Percentiles rank a stretch among this genome's conserved stretches.
phyloP scores from a whole-genome alignment of 2,113 vertebrate genomes.

The Tachuris rubrigastra region DNA sequence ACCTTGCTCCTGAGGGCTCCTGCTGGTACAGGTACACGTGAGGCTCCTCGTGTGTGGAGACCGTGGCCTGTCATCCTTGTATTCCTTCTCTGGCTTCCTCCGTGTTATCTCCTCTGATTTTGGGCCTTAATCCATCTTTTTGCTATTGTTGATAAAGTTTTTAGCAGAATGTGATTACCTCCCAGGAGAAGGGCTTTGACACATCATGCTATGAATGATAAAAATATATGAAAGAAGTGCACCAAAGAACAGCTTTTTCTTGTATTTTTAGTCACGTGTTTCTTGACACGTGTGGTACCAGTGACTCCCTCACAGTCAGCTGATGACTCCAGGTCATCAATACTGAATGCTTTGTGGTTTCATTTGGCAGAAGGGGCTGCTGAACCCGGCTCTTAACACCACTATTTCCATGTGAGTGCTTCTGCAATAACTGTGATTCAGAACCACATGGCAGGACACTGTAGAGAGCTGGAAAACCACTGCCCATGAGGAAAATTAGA shows the following conservation, averaged over 20 bases:
- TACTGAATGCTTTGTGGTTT: neutral
- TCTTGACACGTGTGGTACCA: neutral
- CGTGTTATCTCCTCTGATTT: neutral
- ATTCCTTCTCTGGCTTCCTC: neutral
- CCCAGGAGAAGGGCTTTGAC: neutral
- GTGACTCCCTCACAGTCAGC: neutral
- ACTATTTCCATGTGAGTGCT: neutral
- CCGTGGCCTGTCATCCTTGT: neutral
- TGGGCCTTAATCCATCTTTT: neutral
- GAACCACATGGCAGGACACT: neutral
- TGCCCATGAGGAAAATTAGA: constrained; percentile 15
- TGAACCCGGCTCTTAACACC: neutral
- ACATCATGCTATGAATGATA: neutral
- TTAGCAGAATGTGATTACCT: neutral
- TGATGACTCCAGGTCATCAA: neutral
- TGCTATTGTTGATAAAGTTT: neutral
- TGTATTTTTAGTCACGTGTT: neutral
- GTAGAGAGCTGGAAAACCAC: neutral
- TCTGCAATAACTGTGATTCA: constrained; percentile 11
- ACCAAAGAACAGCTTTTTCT: neutral
- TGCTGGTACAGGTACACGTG: neutral
- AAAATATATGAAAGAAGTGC: neutral
- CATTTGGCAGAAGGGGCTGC: neutral
- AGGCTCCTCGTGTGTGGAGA: neutral
- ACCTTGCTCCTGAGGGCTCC: neutral